A percentile compares a stretch with the other conserved stretches of the same genome.
Evolutionary conservation across 2,888 invertebrate species (phyloP).

Genomic region (Euplagia quadripunctaria): DNA sequence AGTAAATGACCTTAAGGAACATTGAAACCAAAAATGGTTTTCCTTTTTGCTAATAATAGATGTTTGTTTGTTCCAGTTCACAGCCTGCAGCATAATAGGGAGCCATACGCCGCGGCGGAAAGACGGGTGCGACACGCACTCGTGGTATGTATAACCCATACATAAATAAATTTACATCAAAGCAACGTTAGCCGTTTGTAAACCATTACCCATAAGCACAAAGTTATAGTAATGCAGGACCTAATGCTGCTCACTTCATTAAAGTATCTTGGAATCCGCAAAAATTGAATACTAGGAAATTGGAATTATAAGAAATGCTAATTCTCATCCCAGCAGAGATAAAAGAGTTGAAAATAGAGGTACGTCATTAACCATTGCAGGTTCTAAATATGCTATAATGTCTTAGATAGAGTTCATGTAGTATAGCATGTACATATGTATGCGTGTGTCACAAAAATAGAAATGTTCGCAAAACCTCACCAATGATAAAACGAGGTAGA

Average conservation of each 20-base stretch:
- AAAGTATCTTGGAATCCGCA: background rate
- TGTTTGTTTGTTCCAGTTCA: conserved; percentile 75
- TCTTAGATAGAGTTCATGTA: no score
- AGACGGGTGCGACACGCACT: conserved; percentile 88
- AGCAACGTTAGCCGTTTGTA: background rate
- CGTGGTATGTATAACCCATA: conserved; percentile 79
- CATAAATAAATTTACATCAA: background rate
- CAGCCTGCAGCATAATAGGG: conserved; percentile 87
- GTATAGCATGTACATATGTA: no score
- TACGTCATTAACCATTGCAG: no score
- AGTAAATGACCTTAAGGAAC: conserved; percentile 10
- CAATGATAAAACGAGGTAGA: no score
- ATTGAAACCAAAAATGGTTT: conserved; percentile 30
- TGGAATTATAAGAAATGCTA: background rate
- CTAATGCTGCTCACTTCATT: background rate
- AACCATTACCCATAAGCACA: no score
- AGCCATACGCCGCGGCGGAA: conserved; percentile 87
- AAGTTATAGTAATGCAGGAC: background rate
- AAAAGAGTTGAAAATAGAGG: no score
- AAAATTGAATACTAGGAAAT: background rate
- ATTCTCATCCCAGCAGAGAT: background rate
- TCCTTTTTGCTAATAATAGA: conserved; percentile 43
- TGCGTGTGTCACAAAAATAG: no score
- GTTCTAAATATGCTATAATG: background rate
- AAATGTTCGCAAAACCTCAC: no score